These are phyloP conservation scores for Sebastes schlegelii DNA, from an alignment of 2,113 vertebrate species.

Conservation along the genomic window DNA sequence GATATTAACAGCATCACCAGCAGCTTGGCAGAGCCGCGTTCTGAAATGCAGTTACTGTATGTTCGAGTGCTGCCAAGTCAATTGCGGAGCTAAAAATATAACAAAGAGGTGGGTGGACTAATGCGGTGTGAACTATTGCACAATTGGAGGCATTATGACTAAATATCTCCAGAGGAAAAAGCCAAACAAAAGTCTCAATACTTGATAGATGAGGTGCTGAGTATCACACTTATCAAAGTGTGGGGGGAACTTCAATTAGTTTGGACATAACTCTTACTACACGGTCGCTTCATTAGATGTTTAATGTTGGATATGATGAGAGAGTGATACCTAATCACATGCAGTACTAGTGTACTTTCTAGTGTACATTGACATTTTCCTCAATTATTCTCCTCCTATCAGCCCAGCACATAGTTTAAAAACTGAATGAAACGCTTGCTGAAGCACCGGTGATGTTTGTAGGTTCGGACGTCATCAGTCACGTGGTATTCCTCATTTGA, in stretches of 20 bases:
- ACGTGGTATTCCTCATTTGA: no score
- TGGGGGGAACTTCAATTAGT: not conserved
- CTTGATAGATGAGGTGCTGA: not conserved
- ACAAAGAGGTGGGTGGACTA: conserved; percentile 9
- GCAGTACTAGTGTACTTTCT: not conserved
- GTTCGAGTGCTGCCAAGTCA: conserved; percentile 2
- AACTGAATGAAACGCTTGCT: not conserved
- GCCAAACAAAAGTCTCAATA: not conserved
- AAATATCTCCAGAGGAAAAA: not conserved
- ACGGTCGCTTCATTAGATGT: not conserved
- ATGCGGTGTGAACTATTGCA: not conserved
- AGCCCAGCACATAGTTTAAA: not conserved
- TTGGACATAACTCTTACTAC: not conserved
- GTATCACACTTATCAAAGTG: not conserved
- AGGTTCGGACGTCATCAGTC: no score
- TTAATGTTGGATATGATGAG: not conserved
- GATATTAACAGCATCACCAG: conserved; percentile 1
- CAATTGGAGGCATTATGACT: conserved; percentile 15
- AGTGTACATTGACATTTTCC: not conserved
- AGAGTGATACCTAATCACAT: not conserved
- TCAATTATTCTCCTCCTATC: not conserved
- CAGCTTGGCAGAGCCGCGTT: conserved; percentile 15
- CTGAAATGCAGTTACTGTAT: conserved; percentile 2
- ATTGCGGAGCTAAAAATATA: conserved; percentile 26
- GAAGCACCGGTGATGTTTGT: no score